A percentile compares a stretch with the other conserved stretches of the same genome.
Evolutionary conservation across 2,113 vertebrate genomes (phyloP).

Genomic region (Rallus limicola): DNA sequence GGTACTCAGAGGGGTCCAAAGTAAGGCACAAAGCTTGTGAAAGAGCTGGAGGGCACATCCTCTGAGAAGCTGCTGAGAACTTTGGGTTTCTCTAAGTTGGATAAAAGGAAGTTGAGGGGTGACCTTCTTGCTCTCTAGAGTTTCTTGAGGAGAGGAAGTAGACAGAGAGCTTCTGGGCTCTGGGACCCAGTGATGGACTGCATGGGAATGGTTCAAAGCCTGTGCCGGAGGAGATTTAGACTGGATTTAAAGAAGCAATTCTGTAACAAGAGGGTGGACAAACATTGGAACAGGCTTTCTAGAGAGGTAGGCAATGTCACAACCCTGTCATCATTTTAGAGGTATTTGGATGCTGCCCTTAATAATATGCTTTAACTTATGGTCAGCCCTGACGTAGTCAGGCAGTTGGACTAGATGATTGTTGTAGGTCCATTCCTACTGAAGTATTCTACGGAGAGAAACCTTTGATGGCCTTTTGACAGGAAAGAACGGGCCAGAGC

Average conservation of each 20-base stretch:
- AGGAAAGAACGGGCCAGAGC: not conserved
- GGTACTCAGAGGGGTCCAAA: not conserved
- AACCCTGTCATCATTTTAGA: not conserved
- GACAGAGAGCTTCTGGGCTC: not conserved
- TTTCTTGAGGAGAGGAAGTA: not conserved
- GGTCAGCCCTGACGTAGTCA: not conserved
- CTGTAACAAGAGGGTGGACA: not conserved
- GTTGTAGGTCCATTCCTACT: not conserved
- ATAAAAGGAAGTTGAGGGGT: not conserved
- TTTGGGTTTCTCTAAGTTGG: not conserved
- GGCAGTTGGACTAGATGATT: not conserved
- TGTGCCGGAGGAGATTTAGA: not conserved
- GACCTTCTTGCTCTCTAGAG: not conserved
- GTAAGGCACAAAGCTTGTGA: not conserved
- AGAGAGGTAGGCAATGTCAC: not conserved
- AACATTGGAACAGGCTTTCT: not conserved
- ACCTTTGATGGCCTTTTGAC: not conserved
- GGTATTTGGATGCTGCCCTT: not conserved
- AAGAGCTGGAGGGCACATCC: too few species aligned
- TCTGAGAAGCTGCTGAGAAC: not conserved
- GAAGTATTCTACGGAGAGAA: not conserved
- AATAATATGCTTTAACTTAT: not conserved
- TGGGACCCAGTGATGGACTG: not conserved
- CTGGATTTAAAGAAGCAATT: not conserved
- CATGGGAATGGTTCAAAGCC: not conserved